Evolutionary conservation across 2,797 vertebrate genomes (phyloP).

Genomic region (Macropus fuliginosus): DNA sequence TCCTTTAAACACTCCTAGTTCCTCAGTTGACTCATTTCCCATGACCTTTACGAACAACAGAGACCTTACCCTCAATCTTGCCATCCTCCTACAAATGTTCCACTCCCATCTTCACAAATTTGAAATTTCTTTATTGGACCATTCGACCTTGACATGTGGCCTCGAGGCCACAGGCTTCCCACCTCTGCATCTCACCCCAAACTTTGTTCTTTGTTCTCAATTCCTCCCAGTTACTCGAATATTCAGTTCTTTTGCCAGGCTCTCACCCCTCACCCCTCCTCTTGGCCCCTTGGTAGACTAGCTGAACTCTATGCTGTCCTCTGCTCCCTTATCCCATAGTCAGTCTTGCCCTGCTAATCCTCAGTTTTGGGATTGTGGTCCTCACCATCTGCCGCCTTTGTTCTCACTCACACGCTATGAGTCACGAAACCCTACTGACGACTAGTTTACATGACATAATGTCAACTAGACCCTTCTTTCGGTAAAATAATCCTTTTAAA

Average conservation of each 20-base stretch:
- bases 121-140: background rate
- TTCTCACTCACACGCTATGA: background rate
- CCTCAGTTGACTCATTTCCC: background rate
- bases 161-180: too few species aligned
- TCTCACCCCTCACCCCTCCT: background rate
- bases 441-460: background rate
- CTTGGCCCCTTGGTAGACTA: background rate
- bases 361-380: background rate
- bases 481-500: background rate
- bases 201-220: background rate
- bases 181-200: background rate
- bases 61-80: background rate
- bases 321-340: background rate
- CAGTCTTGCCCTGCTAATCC: background rate
- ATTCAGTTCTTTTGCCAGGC: background rate
- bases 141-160: too few species aligned
- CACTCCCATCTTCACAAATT: background rate
- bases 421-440: background rate
- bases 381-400: background rate
- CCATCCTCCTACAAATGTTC: background rate
- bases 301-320: background rate
- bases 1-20: background rate
- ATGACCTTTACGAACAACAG: background rate
- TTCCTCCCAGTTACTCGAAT: background rate
- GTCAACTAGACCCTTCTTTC: background rate